Evolutionary conservation across 2,888 invertebrate genomes (phyloP).

Genomic region (Agrochola macilenta): DNA sequence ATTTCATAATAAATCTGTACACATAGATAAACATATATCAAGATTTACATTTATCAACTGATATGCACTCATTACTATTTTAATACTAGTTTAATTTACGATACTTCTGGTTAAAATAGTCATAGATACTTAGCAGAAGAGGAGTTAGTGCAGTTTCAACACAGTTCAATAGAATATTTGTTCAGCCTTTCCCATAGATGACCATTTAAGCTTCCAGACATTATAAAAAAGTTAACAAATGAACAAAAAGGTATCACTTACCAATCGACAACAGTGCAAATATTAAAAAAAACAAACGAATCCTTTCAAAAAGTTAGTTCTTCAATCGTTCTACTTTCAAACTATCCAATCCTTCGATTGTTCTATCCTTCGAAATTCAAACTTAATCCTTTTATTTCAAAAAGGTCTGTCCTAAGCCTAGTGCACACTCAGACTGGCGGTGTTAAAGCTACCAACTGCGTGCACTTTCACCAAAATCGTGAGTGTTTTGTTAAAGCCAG

Average conservation of each 20-base stretch:
- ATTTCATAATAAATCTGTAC: conserved; percentile 11
- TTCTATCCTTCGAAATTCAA: conserved; percentile 27
- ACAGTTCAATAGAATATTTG: too few relatives aligned
- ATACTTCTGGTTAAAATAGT: not conserved
- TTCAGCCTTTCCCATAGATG: not conserved
- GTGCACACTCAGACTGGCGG: conserved; percentile 58
- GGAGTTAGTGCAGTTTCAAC: not conserved
- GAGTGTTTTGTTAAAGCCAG: conserved; percentile 65
- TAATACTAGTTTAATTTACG: not conserved
- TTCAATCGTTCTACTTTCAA: conserved; percentile 16
- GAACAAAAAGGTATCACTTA: conserved; percentile 28
- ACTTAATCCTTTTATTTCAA: conserved; percentile 23
- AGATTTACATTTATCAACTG: not conserved
- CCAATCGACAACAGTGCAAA: conserved; percentile 1
- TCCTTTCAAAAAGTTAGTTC: not conserved
- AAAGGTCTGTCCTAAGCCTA: conserved; percentile 54
- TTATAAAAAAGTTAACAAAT: not conserved
- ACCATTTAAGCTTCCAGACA: not conserved
- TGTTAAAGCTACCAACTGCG: conserved; percentile 43
- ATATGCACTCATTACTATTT: not conserved
- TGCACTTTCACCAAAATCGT: conserved; percentile 70
- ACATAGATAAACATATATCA: not conserved
- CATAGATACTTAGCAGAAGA: not conserved
- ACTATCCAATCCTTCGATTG: not conserved
- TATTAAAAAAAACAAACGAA: conserved; percentile 23